phyloP scores from a whole-genome alignment of 1,140 invertebrate genomes.

The Rhopalosiphum maidis region DNA sequence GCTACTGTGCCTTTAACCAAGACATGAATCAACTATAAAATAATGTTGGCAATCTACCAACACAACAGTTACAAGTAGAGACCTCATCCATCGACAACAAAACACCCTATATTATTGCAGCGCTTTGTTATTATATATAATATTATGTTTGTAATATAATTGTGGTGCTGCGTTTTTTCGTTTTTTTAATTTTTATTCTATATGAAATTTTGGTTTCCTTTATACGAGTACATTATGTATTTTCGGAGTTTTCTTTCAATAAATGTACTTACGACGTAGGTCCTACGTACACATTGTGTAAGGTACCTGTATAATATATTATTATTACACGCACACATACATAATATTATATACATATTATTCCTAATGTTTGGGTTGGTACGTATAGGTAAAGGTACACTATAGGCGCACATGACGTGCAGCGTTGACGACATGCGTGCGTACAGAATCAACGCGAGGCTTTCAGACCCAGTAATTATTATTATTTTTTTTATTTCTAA shows the following conservation, averaged over 20 bases:
- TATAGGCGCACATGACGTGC: constrained; percentile 39
- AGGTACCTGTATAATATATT: not conserved
- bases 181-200: not conserved
- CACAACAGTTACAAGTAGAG: no score
- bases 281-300: not conserved
- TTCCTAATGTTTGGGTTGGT: not conserved
- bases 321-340: not conserved
- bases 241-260: not conserved
- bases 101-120: no score
- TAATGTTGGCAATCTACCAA: no score
- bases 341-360: not conserved
- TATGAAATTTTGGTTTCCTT: not conserved
- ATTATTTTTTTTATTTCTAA: constrained; percentile 42
- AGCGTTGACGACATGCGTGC: constrained; percentile 40
- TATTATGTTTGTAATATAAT: no score
- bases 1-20: no score
- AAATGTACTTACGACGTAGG: not conserved
- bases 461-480: constrained; percentile 55
- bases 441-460: constrained; percentile 52
- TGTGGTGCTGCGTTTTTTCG: not conserved
- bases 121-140: no score
- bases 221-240: not conserved
- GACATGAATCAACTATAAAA: no score
- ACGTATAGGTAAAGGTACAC: not conserved
- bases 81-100: no score